Base-by-base conservation (phyloP, 2,888 invertebrate species). In the Calameuta idolon region DNA sequence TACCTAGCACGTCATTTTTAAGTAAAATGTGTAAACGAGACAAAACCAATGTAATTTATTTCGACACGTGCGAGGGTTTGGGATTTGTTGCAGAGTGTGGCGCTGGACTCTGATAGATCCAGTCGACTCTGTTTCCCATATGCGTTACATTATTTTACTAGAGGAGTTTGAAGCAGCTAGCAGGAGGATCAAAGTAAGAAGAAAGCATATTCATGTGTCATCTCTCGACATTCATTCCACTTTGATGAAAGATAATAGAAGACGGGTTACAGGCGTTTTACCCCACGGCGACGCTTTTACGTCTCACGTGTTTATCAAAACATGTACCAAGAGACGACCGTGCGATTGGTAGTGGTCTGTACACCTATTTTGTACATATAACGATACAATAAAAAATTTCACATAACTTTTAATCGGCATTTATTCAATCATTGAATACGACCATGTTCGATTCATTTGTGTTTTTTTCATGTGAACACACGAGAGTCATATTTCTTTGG, bases 291-390 rank as follows among this genome's bases (percentile, higher is more conserved):
- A 34, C 83, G 84, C 79, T 83, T 80, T 82, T 82, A 83, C 83
- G 82, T 86, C 82, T 80, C 74, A 34, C 23, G 40, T 55, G 40
- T 55, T 55, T 55, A 55, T 55, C 11, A 76, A 76, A 76, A 69
- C 73, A 33, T 75, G 40, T 75, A 23, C 40, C 40, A 69, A 75
- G 74, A 75, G 74, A 75, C 75, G 75, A 82, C 84, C 83, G 79
- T 86, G 85, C 87, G 85, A 88, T 87, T 86, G 87, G 88, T 87
- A 87, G 89, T 89, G 89, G 89, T 90, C 90, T 90, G 91, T 91
- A 90, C 90, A 91, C 89, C 87, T 88, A 89, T 91, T 91, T 91
- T 91, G 90, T 91, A 91, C 91, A 91, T 91, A 91, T 90, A 89
- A 89, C 88, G 87, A 90, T 89, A 90, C 89, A 90, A 90, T 90